Evolutionary conservation across 2,113 vertebrate genomes (phyloP).

Genomic region (Laticauda laticaudata): DNA sequence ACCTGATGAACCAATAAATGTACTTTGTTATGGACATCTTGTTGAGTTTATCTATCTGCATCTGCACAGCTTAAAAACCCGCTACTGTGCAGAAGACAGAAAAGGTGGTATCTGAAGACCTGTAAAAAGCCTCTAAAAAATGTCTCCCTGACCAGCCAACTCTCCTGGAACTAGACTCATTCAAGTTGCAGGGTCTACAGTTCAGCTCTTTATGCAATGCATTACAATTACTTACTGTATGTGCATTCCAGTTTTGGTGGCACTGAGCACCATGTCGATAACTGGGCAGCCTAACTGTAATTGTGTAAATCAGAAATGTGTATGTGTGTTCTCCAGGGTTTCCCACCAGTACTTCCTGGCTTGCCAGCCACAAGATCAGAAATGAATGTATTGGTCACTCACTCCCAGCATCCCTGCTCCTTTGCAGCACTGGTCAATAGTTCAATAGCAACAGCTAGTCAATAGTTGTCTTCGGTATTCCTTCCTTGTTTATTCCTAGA

Average conservation of each 20-base stretch:
- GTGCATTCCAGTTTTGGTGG: background rate
- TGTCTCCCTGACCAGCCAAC: background rate
- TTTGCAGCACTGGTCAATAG: background rate
- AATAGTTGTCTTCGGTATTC: background rate
- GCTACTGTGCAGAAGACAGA: too few relatives aligned
- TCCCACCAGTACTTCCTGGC: background rate
- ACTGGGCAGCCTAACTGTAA: background rate
- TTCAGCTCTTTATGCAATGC: background rate
- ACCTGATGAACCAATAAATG: too few relatives aligned
- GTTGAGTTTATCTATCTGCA: too few relatives aligned
- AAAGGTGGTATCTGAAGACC: background rate
- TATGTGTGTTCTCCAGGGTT: background rate
- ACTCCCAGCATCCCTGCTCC: background rate
- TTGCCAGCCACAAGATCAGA: background rate
- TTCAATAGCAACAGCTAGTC: background rate
- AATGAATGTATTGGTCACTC: background rate
- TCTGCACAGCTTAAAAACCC: too few relatives aligned
- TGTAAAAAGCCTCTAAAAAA: background rate
- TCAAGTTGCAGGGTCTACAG: background rate
- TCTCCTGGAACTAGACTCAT: background rate
- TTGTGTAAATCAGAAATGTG: background rate
- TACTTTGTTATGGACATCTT: too few relatives aligned
- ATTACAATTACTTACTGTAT: background rate
- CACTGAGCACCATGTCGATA: background rate
- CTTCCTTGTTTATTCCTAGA: background rate